Percentiles rank a stretch among this genome's conserved stretches.
Evolutionary conservation across 1,140 invertebrate genomes (phyloP).

Genomic region (Papilio polytes): DNA sequence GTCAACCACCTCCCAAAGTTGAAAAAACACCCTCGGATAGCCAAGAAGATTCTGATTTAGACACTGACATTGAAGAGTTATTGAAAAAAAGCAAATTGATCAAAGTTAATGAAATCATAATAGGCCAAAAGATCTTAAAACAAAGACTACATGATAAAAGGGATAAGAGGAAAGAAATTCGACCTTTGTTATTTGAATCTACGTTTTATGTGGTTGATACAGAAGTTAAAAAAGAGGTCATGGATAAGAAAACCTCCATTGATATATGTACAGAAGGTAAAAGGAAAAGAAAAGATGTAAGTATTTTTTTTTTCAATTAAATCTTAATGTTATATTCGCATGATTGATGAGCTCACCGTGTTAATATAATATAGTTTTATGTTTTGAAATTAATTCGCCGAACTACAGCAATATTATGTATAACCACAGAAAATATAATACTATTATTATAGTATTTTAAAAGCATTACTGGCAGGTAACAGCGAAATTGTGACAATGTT

Average conservation of each 20-base stretch:
- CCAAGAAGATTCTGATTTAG: constrained; percentile 58
- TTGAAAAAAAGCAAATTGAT: constrained; percentile 41
- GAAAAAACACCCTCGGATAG: constrained; percentile 47
- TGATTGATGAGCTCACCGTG: neutral
- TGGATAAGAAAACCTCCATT: neutral
- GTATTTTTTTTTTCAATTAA: constrained; percentile 28
- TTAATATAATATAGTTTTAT: too few relatives aligned
- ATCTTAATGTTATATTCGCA: neutral
- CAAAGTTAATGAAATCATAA: constrained; percentile 55
- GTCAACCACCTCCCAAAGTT: constrained; percentile 47
- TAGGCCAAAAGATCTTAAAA: constrained; percentile 65
- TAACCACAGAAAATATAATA: too few relatives aligned
- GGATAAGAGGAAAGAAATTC: constrained; percentile 37
- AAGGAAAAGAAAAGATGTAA: constrained; percentile 34
- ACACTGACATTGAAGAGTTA: constrained; percentile 53
- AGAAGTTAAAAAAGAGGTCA: constrained; percentile 19
- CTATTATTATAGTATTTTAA: too few relatives aligned
- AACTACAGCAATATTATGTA: too few relatives aligned
- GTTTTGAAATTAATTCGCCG: too few relatives aligned
- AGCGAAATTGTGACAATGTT: neutral
- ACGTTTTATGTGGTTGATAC: constrained; percentile 44
- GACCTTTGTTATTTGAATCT: constrained; percentile 54
- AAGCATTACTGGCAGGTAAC: neutral
- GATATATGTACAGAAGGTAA: neutral
- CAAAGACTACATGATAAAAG: constrained; percentile 49